These are phyloP conservation scores for Lepidonotus clava DNA, from an alignment of 2,888 invertebrate species.

Conservation along the genomic window DNA sequence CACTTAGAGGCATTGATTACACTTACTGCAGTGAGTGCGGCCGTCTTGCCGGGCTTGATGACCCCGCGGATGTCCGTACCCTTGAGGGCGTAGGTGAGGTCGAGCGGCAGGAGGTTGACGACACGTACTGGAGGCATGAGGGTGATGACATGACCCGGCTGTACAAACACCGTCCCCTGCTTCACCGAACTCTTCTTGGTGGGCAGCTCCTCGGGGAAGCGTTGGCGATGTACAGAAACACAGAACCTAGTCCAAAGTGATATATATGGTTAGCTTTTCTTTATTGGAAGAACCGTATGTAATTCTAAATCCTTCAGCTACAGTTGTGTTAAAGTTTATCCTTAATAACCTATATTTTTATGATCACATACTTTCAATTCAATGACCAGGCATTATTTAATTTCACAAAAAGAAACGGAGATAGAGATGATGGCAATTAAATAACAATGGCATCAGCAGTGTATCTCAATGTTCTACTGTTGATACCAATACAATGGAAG, in stretches of 20 bases:
- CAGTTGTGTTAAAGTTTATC: too few relatives aligned
- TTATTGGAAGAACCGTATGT: too few relatives aligned
- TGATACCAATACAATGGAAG: too few relatives aligned
- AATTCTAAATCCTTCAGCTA: too few relatives aligned
- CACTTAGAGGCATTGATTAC: too few relatives aligned
- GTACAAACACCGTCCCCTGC: slow-evolving; percentile 69
- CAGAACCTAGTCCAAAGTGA: slow-evolving; percentile 85
- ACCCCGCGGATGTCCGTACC: slow-evolving; percentile 74
- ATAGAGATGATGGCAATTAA: too few relatives aligned
- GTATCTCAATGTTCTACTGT: too few relatives aligned
- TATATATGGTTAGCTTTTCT: neutral
- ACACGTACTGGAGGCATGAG: slow-evolving; percentile 91
- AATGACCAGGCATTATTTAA: too few relatives aligned
- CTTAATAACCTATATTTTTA: too few relatives aligned
- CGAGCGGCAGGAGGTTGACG: slow-evolving; percentile 91
- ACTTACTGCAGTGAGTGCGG: slow-evolving; percentile 79
- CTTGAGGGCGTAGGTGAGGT: slow-evolving; percentile 79
- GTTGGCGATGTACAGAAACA: slow-evolving; percentile 89
- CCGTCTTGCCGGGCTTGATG: slow-evolving; percentile 81
- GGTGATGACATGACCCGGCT: slow-evolving; percentile 93
- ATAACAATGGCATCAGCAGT: too few relatives aligned
- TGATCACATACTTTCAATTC: too few relatives aligned
- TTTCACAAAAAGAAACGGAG: too few relatives aligned
- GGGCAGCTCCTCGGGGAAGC: slow-evolving; percentile 86
- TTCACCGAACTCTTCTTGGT: slow-evolving; percentile 51